Percentiles rank a stretch among this genome's conserved stretches.
phyloP scores from a whole-genome alignment of 2,113 vertebrate genomes.

The Rattus rattus region DNA sequence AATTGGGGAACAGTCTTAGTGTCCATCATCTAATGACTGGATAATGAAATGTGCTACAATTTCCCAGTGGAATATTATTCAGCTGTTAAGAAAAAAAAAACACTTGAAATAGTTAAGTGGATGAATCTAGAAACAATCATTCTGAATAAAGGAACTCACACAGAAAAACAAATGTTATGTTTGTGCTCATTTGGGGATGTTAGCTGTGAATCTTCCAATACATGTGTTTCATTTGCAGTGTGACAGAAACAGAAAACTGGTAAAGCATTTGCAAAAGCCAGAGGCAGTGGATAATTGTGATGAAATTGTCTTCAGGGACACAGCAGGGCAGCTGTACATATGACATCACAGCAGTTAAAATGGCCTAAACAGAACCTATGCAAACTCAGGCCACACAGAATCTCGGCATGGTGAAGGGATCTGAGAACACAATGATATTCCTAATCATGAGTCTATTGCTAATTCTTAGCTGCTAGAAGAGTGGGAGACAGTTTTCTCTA shows the following conservation, averaged over 20 bases:
- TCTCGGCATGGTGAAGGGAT: neutral
- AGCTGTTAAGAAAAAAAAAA: neutral
- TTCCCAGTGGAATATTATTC: neutral
- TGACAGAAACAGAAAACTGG: neutral
- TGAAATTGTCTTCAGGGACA: neutral
- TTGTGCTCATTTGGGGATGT: neutral
- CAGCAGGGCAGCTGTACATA: neutral
- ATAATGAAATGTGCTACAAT: neutral
- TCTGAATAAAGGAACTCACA: neutral
- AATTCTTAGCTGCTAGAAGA: neutral
- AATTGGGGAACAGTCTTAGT: neutral
- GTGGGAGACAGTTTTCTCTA: neutral
- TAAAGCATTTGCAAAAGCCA: neutral
- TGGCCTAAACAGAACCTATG: too few relatives aligned
- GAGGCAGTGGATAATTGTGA: neutral
- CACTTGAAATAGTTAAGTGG: neutral
- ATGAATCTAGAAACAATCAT: neutral
- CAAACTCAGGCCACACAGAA: neutral
- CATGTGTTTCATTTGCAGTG: neutral
- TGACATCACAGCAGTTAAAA: neutral
- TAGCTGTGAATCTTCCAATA: neutral
- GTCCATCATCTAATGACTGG: neutral
- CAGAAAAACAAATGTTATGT: neutral
- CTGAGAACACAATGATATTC: neutral
- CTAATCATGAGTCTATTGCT: neutral